phyloP scores from a whole-genome alignment of 2,888 invertebrate genomes.

The Stenodera caucasica region DNA sequence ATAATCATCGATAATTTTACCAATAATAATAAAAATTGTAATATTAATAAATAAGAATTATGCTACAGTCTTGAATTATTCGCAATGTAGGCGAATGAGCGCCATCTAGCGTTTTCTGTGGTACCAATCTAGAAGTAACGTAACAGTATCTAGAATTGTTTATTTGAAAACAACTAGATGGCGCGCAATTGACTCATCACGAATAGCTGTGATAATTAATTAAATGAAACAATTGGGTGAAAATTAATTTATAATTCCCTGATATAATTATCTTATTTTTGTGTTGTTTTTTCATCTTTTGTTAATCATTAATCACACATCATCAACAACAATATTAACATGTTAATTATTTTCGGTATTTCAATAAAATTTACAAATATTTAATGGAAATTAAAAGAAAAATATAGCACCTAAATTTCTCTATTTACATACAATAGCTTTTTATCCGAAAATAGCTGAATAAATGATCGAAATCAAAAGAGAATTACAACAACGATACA shows the following conservation, averaged over 20 bases:
- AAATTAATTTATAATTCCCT: slow-evolving; percentile 27
- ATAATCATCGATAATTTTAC: background rate
- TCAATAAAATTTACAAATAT: too few relatives aligned
- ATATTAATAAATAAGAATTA: background rate
- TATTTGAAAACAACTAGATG: too few relatives aligned
- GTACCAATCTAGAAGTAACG: too few relatives aligned
- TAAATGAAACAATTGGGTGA: too few relatives aligned
- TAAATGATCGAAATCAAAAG: background rate
- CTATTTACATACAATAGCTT: slow-evolving; percentile 18
- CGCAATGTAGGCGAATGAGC: too few relatives aligned
- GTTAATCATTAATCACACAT: slow-evolving; percentile 35
- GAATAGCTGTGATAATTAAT: too few relatives aligned
- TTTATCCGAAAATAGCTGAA: too few relatives aligned
- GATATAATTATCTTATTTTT: slow-evolving; percentile 19
- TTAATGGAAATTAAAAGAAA: slow-evolving; percentile 17
- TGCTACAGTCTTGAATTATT: slow-evolving; percentile 12
- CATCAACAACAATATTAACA: slow-evolving; percentile 36
- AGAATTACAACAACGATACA: background rate
- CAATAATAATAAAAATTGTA: background rate
- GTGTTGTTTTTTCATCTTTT: background rate
- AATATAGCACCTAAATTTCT: slow-evolving; percentile 30
- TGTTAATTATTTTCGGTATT: background rate
- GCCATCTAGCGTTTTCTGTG: too few relatives aligned
- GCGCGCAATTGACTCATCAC: too few relatives aligned
- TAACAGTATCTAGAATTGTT: too few relatives aligned